Percentiles rank a stretch among this genome's conserved stretches.
phyloP scores from a whole-genome alignment of 2,888 invertebrate species.

The Hypomecis punctinalis region DNA sequence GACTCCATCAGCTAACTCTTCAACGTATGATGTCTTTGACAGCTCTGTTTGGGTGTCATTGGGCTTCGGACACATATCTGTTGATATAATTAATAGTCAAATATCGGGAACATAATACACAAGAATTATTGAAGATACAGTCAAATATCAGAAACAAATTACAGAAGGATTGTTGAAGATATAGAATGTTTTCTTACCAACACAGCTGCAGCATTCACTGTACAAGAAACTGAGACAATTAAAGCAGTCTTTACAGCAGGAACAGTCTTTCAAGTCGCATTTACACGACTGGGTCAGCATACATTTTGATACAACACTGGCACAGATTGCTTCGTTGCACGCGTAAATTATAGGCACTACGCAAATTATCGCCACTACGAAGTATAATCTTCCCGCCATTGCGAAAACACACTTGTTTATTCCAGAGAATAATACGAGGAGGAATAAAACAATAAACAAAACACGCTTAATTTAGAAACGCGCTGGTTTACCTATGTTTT shows the following conservation, averaged over 20 bases:
- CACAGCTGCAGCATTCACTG: constrained; percentile 98
- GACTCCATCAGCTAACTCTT: constrained; percentile 92
- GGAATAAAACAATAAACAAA: constrained; percentile 58
- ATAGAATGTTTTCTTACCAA: constrained; percentile 89
- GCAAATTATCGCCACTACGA: constrained; percentile 64
- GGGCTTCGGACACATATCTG: constrained; percentile 96
- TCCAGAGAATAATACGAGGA: constrained; percentile 47
- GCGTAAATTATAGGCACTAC: constrained; percentile 74
- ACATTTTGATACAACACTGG: constrained; percentile 98
- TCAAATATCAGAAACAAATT: neutral
- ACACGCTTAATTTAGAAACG: constrained; percentile 45
- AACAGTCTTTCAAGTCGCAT: constrained; percentile 96
- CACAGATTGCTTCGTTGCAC: constrained; percentile 98
- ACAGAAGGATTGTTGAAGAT: neutral
- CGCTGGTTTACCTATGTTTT: constrained; percentile 2
- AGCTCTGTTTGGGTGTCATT: constrained; percentile 90
- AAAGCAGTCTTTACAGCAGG: constrained; percentile 97
- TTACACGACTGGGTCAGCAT: constrained; percentile 98
- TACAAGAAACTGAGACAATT: constrained; percentile 95
- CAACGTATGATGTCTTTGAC: constrained; percentile 92
- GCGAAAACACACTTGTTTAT: constrained; percentile 54
- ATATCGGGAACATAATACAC: neutral
- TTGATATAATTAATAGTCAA: constrained; percentile 35
- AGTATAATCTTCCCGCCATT: constrained; percentile 72
- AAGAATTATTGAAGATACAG: neutral